phyloP scores from a whole-genome alignment of 2,797 vertebrate genomes.

The Carapus acus region DNA sequence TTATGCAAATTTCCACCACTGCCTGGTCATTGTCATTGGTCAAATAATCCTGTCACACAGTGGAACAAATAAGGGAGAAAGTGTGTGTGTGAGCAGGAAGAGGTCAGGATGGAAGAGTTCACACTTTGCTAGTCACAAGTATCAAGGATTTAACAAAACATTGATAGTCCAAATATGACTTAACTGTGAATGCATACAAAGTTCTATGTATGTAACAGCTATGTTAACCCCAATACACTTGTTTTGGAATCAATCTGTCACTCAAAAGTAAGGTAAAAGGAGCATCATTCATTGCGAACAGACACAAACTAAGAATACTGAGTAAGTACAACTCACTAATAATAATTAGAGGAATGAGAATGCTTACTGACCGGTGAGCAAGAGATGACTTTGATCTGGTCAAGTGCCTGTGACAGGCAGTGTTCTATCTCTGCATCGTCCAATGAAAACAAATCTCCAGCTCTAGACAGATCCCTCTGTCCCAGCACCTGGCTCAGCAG shows the following conservation, averaged over 20 bases:
- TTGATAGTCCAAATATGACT: too few species aligned
- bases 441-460: constrained; percentile 93
- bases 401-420: constrained; percentile 86
- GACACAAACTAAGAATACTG: too few species aligned
- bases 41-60: constrained; percentile 82
- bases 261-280: too few species aligned
- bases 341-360: too few species aligned
- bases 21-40: constrained; percentile 95
- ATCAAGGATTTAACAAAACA: too few species aligned
- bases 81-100: constrained; percentile 32
- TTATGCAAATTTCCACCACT: constrained; percentile 96
- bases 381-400: constrained; percentile 91
- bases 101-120: constrained; percentile 29
- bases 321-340: too few species aligned
- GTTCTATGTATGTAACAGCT: too few species aligned
- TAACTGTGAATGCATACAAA: too few species aligned
- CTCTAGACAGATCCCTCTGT: constrained; percentile 90
- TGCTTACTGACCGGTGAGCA: constrained; percentile 81
- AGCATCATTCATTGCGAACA: too few species aligned
- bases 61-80: constrained; percentile 10
- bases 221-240: too few species aligned
- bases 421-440: constrained; percentile 87
- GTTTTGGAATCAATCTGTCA: too few species aligned
- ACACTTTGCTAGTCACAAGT: too few species aligned
- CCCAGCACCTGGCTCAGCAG: constrained; percentile 87